Conservation (phyloP, 2,888 invertebrate species). For the Papilio protenor region DNA sequence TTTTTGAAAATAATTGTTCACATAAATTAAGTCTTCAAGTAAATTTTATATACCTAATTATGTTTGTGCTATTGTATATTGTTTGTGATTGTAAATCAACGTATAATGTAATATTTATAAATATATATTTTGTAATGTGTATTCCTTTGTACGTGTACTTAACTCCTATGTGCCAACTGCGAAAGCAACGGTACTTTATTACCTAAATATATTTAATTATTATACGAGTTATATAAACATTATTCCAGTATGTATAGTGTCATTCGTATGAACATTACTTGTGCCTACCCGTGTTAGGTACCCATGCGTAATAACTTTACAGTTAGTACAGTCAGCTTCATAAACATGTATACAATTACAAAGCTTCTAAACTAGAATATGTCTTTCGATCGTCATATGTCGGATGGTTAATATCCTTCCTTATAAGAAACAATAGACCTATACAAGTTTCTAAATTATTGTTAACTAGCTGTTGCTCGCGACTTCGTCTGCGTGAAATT, state of each 20-base stretch:
- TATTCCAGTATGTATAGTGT: not conserved
- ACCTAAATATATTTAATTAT: not conserved
- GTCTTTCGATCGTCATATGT: no score
- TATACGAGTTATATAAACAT: conserved; percentile 1
- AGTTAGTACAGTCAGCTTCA: no score
- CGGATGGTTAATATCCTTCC: no score
- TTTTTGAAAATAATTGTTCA: conserved; percentile 20
- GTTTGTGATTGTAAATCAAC: conserved; percentile 45
- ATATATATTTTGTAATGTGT: conserved; percentile 42
- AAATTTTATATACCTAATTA: conserved; percentile 20
- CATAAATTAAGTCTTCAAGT: conserved; percentile 42
- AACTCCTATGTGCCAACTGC: conserved; percentile 39
- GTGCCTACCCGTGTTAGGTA: not conserved
- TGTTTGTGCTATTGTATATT: conserved; percentile 41
- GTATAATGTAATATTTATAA: conserved; percentile 38
- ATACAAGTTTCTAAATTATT: no score
- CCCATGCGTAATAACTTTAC: not conserved
- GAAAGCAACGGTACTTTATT: conserved; percentile 13
- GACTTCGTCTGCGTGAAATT: no score
- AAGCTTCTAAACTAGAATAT: no score
- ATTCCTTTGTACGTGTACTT: conserved; percentile 39
- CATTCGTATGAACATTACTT: not conserved
- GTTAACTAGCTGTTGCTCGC: no score
- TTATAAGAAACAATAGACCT: no score
- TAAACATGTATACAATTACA: no score